Percentiles rank a stretch among this genome's conserved stretches.
Conservation (phyloP, 2,888 invertebrate genomes). For the Perdita meconis region DNA sequence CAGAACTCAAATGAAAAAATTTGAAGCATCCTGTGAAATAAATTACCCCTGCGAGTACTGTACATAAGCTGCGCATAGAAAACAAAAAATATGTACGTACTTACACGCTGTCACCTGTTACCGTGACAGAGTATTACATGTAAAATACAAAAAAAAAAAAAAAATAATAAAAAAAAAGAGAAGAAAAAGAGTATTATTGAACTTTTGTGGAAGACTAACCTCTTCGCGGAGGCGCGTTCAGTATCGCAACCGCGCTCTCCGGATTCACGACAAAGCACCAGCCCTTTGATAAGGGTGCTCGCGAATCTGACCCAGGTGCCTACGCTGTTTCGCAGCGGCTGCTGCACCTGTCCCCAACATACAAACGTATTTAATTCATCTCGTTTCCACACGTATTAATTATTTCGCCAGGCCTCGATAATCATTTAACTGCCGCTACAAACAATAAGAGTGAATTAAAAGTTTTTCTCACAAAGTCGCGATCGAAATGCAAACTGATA, state of each 20-base stretch:
- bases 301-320: slow-evolving; percentile 94
- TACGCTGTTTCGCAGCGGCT: slow-evolving; percentile 91
- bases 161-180: no score
- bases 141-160: slow-evolving; percentile 43
- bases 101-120: not conserved
- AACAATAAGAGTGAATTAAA: slow-evolving; percentile 62
- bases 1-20: not conserved
- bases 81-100: not conserved
- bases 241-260: slow-evolving; percentile 74
- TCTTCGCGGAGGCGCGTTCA: slow-evolving; percentile 82
- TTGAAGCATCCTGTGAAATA: slow-evolving; percentile 6
- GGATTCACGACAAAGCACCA: slow-evolving; percentile 90
- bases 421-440: slow-evolving; percentile 54
- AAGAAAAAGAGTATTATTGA: no score
- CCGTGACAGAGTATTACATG: not conserved
- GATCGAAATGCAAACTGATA: slow-evolving; percentile 33
- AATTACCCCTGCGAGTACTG: slow-evolving; percentile 3
- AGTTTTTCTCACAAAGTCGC: slow-evolving; percentile 26
- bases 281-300: slow-evolving; percentile 99
- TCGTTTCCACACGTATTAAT: slow-evolving; percentile 44
- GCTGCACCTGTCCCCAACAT: slow-evolving; percentile 92
- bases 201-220: slow-evolving; percentile 83
- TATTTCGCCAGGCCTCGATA: slow-evolving; percentile 54
- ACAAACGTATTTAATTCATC: slow-evolving; percentile 67
- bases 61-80: slow-evolving; percentile 22